These are phyloP conservation scores for Peromyscus eremicus DNA, from an alignment of 2,797 vertebrate species.

Conservation along the genomic window DNA sequence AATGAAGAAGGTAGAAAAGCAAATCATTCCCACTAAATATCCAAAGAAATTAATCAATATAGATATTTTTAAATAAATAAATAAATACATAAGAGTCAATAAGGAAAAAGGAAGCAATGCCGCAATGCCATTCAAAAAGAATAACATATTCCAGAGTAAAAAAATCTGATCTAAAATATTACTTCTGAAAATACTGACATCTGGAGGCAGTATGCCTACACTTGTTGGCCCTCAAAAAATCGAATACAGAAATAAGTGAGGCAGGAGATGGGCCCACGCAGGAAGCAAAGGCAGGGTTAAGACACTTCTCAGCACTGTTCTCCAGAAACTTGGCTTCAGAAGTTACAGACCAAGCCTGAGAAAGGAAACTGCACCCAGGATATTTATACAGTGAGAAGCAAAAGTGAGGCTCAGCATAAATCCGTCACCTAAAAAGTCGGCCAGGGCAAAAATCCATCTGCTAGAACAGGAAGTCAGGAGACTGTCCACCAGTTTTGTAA, in stretches of 20 bases:
- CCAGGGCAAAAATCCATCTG: neutral
- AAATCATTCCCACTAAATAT: neutral
- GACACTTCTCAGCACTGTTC: neutral
- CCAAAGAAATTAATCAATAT: neutral
- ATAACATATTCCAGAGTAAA: neutral
- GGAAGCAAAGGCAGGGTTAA: neutral
- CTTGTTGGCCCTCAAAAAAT: neutral
- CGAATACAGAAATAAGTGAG: neutral
- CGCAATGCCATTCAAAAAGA: neutral
- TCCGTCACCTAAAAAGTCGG: neutral
- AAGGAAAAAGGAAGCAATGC: neutral
- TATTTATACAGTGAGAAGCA: neutral
- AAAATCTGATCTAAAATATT: neutral
- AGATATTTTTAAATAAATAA: neutral
- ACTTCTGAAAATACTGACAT: neutral
- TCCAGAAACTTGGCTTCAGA: neutral
- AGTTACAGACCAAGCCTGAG: neutral
- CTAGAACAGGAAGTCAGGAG: neutral
- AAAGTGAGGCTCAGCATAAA: neutral
- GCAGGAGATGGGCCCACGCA: neutral
- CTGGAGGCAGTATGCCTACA: neutral
- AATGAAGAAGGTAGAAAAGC: neutral
- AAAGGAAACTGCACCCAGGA: neutral
- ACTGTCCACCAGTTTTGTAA: neutral
- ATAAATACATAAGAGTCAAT: neutral